phyloP scores from a whole-genome alignment of 2,888 invertebrate genomes.

The Rutpela maculata region DNA sequence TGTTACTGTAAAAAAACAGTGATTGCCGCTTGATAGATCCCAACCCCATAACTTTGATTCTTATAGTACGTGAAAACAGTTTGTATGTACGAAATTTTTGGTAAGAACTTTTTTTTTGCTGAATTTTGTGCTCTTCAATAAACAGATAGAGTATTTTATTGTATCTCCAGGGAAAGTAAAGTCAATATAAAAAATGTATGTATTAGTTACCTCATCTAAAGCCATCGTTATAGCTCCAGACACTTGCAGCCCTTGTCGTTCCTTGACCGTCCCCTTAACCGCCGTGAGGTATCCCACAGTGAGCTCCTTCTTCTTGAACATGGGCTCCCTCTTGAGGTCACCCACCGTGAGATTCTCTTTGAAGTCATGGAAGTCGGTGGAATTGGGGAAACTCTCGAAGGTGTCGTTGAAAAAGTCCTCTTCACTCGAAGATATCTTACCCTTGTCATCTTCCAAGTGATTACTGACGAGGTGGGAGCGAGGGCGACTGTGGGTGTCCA shows the following conservation, averaged over 20 bases:
- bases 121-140: no score
- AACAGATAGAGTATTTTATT: no score
- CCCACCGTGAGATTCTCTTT: conserved; percentile 60
- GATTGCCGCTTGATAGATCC: no score
- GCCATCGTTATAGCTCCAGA: conserved; percentile 95
- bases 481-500: not conserved
- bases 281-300: conserved; percentile 92
- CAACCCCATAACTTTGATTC: no score
- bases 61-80: no score
- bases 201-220: conserved; percentile 82
- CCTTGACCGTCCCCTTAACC: conserved; percentile 82
- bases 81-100: no score
- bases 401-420: conserved; percentile 29
- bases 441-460: conserved; percentile 26
- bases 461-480: conserved; percentile 26
- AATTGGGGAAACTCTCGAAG: conserved; percentile 8
- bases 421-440: conserved; percentile 12
- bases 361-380: conserved; percentile 19
- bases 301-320: conserved; percentile 78
- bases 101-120: no score
- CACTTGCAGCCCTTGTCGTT: conserved; percentile 89
- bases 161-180: not conserved
- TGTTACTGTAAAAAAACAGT: no score
- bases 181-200: not conserved
- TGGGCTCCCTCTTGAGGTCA: conserved; percentile 75